Percentiles rank a stretch among this genome's conserved stretches.
Conservation (phyloP, 2,113 vertebrate genomes). For the Sceloporus undulatus region DNA sequence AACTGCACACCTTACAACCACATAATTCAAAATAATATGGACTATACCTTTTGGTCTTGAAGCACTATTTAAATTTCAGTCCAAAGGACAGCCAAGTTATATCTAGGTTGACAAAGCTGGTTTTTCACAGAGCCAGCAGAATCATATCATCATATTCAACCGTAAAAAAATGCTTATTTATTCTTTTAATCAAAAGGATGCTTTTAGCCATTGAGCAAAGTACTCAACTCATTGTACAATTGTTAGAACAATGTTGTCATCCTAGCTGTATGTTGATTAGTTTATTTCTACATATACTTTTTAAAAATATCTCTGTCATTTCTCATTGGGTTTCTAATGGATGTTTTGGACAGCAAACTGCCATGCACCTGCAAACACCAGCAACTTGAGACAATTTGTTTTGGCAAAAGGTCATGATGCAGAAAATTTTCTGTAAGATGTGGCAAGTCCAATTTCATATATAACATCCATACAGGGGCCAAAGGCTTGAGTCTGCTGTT, state of each 20-base stretch:
- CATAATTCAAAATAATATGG: neutral
- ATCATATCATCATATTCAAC: neutral
- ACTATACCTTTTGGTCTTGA: neutral
- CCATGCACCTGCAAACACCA: conserved; percentile 65
- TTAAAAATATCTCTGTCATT: conserved; percentile 50
- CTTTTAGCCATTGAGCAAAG: conserved; percentile 13
- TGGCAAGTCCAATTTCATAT: conserved; percentile 67
- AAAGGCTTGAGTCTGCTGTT: conserved; percentile 29
- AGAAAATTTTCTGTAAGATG: conserved; percentile 69
- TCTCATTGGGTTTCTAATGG: conserved; percentile 38
- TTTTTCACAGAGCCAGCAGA: conserved; percentile 19
- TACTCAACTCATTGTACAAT: conserved; percentile 39
- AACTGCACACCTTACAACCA: neutral
- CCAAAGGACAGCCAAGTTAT: neutral
- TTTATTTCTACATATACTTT: conserved; percentile 63
- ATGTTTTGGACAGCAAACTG: conserved; percentile 69
- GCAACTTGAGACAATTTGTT: conserved; percentile 66
- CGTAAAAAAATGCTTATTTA: neutral
- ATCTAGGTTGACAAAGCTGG: neutral
- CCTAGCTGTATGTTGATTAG: conserved; percentile 38
- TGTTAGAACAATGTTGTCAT: conserved; percentile 43
- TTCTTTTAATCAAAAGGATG: conserved; percentile 44
- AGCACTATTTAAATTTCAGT: neutral
- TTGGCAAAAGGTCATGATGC: conserved; percentile 70
- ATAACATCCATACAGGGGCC: conserved; percentile 38